Percentiles rank a stretch among this genome's conserved stretches.
Evolutionary conservation across 1,140 invertebrate genomes (phyloP).

Genomic region (Bombus sibiricus): DNA sequence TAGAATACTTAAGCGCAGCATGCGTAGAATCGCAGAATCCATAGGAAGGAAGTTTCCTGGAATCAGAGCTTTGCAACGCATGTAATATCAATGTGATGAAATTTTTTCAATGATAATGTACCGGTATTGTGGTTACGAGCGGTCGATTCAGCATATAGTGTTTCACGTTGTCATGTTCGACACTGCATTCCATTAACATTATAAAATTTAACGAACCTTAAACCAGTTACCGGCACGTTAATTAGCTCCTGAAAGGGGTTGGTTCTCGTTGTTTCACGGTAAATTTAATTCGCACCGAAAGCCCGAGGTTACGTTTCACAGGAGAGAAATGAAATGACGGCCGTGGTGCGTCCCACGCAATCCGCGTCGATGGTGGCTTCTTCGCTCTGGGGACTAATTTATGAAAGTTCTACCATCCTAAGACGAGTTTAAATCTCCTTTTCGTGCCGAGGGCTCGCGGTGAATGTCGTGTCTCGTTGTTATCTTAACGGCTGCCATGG

Average conservation of each 20-base stretch:
- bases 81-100: neutral
- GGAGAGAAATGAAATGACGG: neutral
- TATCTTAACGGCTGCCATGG: slow-evolving; percentile 72
- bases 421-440: slow-evolving; percentile 65
- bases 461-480: slow-evolving; percentile 65
- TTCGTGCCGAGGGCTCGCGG: slow-evolving; percentile 42
- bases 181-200: neutral
- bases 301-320: slow-evolving; percentile 8
- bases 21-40: neutral
- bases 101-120: neutral
- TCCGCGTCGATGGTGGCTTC: slow-evolving; percentile 30
- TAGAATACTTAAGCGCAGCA: neutral
- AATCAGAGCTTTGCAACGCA: neutral
- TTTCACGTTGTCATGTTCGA: neutral
- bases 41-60: neutral
- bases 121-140: neutral
- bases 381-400: slow-evolving; percentile 56
- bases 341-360: slow-evolving; percentile 35
- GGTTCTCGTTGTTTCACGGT: neutral
- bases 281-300: slow-evolving; percentile 14
- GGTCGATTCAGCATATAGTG: neutral
- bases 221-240: slow-evolving; percentile 13
- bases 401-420: slow-evolving; percentile 61
- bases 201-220: slow-evolving; percentile 23
- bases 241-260: neutral